Percentiles rank a stretch among this genome's conserved stretches.
phyloP scores from a whole-genome alignment of 2,888 invertebrate species.

The Euproctis similis region DNA sequence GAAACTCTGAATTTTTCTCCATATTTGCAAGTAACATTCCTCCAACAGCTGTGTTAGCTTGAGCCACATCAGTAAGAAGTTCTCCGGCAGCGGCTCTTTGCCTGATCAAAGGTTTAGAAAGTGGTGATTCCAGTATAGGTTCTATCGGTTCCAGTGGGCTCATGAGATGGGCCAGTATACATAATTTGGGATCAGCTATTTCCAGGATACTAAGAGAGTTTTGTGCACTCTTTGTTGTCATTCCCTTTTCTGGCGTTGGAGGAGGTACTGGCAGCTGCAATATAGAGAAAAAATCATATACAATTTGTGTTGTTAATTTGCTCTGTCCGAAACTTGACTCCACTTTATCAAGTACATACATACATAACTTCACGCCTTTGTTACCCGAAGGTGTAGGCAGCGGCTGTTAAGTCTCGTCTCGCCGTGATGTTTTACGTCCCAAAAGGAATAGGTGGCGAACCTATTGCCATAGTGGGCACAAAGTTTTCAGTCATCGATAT shows the following conservation, averaged over 20 bases:
- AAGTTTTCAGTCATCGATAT: no score
- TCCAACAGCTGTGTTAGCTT: constrained; percentile 84
- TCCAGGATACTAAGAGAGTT: constrained; percentile 84
- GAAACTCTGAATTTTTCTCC: constrained; percentile 92
- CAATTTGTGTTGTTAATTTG: no score
- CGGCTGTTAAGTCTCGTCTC: no score
- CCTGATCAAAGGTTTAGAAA: constrained; percentile 85
- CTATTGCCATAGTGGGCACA: no score
- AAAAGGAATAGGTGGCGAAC: no score
- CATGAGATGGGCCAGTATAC: constrained; percentile 92
- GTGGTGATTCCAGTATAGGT: constrained; percentile 88
- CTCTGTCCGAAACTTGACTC: no score
- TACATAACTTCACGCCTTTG: no score
- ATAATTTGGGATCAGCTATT: constrained; percentile 92
- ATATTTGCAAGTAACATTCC: constrained; percentile 93
- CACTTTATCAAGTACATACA: no score
- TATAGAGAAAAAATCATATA: no score
- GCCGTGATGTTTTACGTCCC: no score
- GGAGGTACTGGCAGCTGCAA: constrained; percentile 78
- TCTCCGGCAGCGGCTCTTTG: constrained; percentile 87
- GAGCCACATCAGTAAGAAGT: constrained; percentile 82
- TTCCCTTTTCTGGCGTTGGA: constrained; percentile 78
- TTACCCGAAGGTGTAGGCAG: no score
- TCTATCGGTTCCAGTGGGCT: constrained; percentile 90
- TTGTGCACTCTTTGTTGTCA: constrained; percentile 77